Evolutionary conservation across 2,113 vertebrate species (phyloP), one percentile per base, ranked within the genome.

Genomic region (Hassar affinis): DNA sequence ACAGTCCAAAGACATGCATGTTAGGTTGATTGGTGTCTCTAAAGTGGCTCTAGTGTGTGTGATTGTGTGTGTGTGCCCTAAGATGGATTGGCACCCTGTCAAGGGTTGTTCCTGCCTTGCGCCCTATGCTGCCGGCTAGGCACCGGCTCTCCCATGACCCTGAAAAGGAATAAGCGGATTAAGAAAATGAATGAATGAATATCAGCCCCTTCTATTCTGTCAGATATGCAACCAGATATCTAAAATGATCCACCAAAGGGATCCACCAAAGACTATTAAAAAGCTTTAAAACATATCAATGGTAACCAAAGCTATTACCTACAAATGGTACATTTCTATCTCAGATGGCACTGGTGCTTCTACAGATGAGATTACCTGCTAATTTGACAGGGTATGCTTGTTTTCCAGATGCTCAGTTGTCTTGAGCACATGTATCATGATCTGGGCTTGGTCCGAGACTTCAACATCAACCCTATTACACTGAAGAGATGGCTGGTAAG

Each of bases 341-440:
- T 72, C 4, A 49, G 42, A 15, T 72, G 12, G 25, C 42, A 27
- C 12, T 49, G 25, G 25, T 27, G 45, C 45, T 17, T 72, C 25
- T 72, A 72, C 5, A 25, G n/a, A 56, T 12, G 3, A 56, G 18
- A 56, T 33, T 1, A 56, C 4, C 2, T 77, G 3, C n/a, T 83
- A 56, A 57, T 69, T 10, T 47, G 51, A 45, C 2, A 1, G 25
- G 56, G 30, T 45, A 12, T 38, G 51, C n/a, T n/a, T 78, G 42
- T 84, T 82, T 88, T 88, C 25, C 90, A 99, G 97, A 99, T 99
- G 97, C 95, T 98, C 90, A 98, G 96, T 89, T 99, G 97, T 86
- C 89, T 99, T 88, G 97, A 99, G 84, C 95, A 97, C 59, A 98
- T 99, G 96, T 99, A 97, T 91, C 96, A 97, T 0, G 97, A 98